Conservation (phyloP, 1,140 invertebrate genomes). For the Drosophila nigrodunni region DNA sequence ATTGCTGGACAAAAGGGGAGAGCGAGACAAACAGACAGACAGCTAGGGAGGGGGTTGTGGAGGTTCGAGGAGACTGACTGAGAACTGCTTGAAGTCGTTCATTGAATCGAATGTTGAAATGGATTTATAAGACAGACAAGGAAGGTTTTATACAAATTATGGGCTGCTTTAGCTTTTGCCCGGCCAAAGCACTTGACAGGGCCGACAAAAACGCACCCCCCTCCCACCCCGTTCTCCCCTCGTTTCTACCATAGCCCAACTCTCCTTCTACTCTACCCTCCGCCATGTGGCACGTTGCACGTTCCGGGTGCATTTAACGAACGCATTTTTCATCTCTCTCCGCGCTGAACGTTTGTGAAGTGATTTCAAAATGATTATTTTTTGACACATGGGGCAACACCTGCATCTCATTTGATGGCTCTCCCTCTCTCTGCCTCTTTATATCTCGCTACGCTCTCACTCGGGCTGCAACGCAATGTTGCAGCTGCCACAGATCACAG, state of each 20-base stretch:
- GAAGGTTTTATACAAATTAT: constrained; percentile 33
- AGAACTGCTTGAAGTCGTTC: constrained; percentile 59
- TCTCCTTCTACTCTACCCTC: background rate
- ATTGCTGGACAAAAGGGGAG: background rate
- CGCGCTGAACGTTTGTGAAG: constrained; percentile 50
- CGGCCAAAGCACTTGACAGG: constrained; percentile 52
- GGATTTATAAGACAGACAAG: constrained; percentile 65
- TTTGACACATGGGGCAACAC: constrained; percentile 81
- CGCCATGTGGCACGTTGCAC: constrained; percentile 7
- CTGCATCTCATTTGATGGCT: constrained; percentile 65
- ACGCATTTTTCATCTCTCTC: constrained; percentile 72
- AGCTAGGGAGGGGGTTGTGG: background rate
- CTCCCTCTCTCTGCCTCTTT: background rate
- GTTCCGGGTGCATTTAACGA: constrained; percentile 52
- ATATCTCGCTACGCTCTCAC: no score
- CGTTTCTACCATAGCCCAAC: no score
- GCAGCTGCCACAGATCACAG: constrained; percentile 61
- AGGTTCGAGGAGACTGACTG: constrained; percentile 27
- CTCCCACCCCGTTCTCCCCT: background rate
- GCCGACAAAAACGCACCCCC: background rate
- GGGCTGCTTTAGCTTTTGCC: constrained; percentile 7
- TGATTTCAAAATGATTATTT: constrained; percentile 81
- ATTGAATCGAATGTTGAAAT: constrained; percentile 69
- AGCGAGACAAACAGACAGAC: background rate
- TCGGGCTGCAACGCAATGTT: background rate